Evolutionary conservation across 1,140 invertebrate genomes (phyloP), one percentile per base, ranked within the genome.

Genomic region (Nasonia longicornis): DNA sequence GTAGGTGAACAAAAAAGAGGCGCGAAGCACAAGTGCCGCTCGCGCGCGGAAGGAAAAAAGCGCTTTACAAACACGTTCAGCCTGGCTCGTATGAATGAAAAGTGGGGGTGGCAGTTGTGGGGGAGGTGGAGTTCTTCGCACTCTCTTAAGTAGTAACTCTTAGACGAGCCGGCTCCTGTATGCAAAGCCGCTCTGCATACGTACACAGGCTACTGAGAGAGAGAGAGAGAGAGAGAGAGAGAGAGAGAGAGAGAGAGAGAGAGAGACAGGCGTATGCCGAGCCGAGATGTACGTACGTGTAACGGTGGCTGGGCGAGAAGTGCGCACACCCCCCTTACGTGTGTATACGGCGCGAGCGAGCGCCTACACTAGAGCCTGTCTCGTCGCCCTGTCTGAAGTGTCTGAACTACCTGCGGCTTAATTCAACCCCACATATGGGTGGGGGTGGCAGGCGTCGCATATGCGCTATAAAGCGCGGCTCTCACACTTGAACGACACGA

Each of bases 301-400:
- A 12, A n/a, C 64, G 22, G n/a, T 29, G 29, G 31, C 31, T 35
- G 16, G 69, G 52, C 69, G 29, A 35, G 69, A 31, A 70, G 69
- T 35, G 31, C 16, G 52, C 52, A 70, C 67, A 35, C 70, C 70
- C 70, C 70, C 35, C 14, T 14, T 58, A 58, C 52, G 52, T 58
- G 52, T 58, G 52, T 48, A 58, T 58, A 58, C 52, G 52, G 31
- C 31, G 31, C 31, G 31, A 35, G 31, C 69, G 20, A 22, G 20
- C 63, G 63, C 22, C 35, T 66, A 80, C 52, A 58, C 72, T 74
- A 74, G 71, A 84, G 83, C 82, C 82, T 85, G 85, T 83, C 84
- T 85, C 84, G 84, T 85, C 85, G 83, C 80, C 77, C 83, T 86
- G 85, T 85, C 86, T 86, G 84, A 85, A 87, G 85, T 85, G 84